phyloP scores from a whole-genome alignment of 2,113 vertebrate species.

The Elaphurus davidianus region DNA sequence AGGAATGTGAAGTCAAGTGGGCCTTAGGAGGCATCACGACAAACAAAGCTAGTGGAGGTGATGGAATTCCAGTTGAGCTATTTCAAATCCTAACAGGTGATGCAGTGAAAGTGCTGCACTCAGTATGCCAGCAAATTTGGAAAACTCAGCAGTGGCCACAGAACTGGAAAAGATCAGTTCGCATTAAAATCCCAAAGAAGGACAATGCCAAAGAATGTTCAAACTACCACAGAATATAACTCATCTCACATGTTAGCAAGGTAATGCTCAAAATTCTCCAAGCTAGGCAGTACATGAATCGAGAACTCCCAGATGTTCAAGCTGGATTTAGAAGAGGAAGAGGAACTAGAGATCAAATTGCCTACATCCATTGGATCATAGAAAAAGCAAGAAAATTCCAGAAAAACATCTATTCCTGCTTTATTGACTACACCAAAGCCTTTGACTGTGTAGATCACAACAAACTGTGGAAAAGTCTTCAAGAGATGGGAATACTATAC shows the following conservation, averaged over 20 bases:
- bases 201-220: not conserved
- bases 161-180: not conserved
- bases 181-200: not conserved
- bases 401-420: not conserved
- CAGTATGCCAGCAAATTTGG: not conserved
- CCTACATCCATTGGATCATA: not conserved
- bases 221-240: not conserved
- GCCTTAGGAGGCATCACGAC: not conserved
- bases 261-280: not conserved
- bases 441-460: not conserved
- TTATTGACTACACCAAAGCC: not conserved
- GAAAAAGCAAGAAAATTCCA: not conserved
- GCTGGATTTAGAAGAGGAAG: not conserved
- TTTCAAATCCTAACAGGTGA: not conserved
- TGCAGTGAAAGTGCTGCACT: not conserved
- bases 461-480: not conserved
- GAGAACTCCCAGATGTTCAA: not conserved
- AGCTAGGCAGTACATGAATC: not conserved
- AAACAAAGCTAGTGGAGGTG: not conserved
- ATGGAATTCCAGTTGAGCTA: not conserved
- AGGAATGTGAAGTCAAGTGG: not conserved
- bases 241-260: not conserved
- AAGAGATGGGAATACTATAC: not conserved
- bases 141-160: not conserved
- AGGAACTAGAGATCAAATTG: not conserved